Percentiles rank a stretch among this genome's conserved stretches.
phyloP scores from a whole-genome alignment of 35 echinoderm and acorn worm species.

The Stichopus chloronotus region DNA sequence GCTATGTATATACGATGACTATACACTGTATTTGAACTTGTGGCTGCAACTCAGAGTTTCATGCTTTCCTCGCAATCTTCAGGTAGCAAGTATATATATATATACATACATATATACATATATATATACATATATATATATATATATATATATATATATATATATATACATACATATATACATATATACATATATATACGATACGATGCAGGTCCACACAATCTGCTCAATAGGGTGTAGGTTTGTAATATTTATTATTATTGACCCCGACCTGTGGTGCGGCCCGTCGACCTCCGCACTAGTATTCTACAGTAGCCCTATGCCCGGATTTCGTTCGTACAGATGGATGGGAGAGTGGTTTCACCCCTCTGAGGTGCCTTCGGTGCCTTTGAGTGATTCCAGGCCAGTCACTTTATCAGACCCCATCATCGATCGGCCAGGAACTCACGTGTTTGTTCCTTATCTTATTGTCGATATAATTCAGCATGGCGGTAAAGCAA shows the following conservation, averaged over 20 bases:
- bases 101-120: no score
- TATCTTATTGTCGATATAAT: not conserved
- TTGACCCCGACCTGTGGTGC: not conserved
- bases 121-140: no score
- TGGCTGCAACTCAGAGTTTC: no score
- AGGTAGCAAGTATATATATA: no score
- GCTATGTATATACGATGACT: no score
- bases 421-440: conserved; percentile 2
- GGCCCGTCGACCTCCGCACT: not conserved
- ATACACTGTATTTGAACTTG: no score
- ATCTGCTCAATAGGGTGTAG: conserved; percentile 3
- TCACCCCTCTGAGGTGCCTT: conserved; percentile 18
- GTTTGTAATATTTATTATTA: not conserved
- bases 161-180: no score
- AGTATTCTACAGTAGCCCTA: conserved; percentile 9
- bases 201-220: not conserved
- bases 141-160: no score
- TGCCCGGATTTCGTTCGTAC: conserved; percentile 7
- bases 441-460: not conserved
- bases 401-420: not conserved
- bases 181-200: no score
- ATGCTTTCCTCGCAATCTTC: no score
- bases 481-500: not conserved
- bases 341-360: conserved; percentile 5
- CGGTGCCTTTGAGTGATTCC: not conserved